Evolutionary conservation across 2,888 invertebrate species (phyloP).

Genomic region (Dusona sp.): DNA sequence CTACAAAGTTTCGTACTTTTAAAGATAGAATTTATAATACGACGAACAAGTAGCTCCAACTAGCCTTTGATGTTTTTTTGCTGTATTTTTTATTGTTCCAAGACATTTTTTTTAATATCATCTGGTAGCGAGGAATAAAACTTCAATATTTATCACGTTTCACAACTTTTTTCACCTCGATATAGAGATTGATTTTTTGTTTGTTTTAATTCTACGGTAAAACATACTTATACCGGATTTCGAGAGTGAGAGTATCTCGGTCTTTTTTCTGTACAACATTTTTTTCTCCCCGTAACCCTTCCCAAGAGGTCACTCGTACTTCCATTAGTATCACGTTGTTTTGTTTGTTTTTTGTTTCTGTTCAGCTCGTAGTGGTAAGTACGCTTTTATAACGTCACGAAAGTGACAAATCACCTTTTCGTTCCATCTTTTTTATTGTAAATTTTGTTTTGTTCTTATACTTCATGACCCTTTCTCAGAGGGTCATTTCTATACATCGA

Average conservation of each 20-base stretch:
- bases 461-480: neutral
- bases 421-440: neutral
- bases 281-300: conserved; percentile 14
- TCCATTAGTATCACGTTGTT: conserved; percentile 21
- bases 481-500: neutral
- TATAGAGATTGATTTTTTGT: neutral
- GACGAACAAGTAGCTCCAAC: too few species aligned
- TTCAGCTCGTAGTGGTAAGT: neutral
- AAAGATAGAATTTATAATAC: neutral
- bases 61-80: neutral
- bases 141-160: neutral
- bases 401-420: conserved; percentile 14
- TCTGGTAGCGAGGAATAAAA: neutral
- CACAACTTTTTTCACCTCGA: neutral
- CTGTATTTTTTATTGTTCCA: neutral
- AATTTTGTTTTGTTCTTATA: neutral
- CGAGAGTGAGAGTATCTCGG: neutral
- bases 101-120: neutral
- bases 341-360: neutral
- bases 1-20: neutral
- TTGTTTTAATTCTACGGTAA: neutral
- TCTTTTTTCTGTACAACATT: conserved; percentile 1
- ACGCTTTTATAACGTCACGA: conserved; percentile 7
- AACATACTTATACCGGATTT: neutral
- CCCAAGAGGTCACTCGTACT: conserved; percentile 25